Evolutionary conservation across 2,113 vertebrate species (phyloP), one percentile per base, ranked within the genome.

Genomic region (Galeopterus variegatus): DNA sequence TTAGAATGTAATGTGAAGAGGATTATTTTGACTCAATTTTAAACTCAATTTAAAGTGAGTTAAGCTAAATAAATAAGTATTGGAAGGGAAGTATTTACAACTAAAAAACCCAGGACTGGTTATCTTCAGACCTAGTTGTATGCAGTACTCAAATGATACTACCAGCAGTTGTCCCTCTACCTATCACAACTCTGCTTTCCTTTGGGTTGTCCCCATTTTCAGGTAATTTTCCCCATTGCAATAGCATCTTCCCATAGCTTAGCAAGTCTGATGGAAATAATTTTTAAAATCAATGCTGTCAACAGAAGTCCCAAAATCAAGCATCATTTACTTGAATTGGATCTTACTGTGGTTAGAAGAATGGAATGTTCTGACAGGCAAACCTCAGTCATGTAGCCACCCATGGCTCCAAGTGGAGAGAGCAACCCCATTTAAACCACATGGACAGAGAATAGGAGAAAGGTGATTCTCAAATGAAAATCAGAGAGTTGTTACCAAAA

Each of bases 41-140:
- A 89, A 88, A 75, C 11, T 76, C 54, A 90, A 76, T 62, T 50
- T 52, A 50, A 97, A 76, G 2, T 65, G 36, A 94, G 73, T 36
- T 45, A 77, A 77, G 23, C 17, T n/a, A 65, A 86, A n/a, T 48
- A 69, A 56, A 83, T 8, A n/a, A 75, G 67, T 24, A n/a, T 52
- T 28, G 6, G 18, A 94, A 88, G 2, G 24, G 23, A 84, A 80
- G 52, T 58, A 76, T 58, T 86, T 50, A 60, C 41, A 70, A 76
- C 14, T 70, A 17, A 95, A 86, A 76, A 13, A 13, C 33, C 52
- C 5, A 70, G 15, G 45, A 84, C 23, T 28, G 18, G 70, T 60
- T 73, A 54, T 80, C 14, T 62, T 73, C 48, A 84, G 70, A 72
- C 19, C 50, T 14, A 36, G 36, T 52, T 58, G 21, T 19, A 52